Base-by-base conservation (phyloP, 2,797 vertebrate genomes). In the Dallia pectoralis region DNA sequence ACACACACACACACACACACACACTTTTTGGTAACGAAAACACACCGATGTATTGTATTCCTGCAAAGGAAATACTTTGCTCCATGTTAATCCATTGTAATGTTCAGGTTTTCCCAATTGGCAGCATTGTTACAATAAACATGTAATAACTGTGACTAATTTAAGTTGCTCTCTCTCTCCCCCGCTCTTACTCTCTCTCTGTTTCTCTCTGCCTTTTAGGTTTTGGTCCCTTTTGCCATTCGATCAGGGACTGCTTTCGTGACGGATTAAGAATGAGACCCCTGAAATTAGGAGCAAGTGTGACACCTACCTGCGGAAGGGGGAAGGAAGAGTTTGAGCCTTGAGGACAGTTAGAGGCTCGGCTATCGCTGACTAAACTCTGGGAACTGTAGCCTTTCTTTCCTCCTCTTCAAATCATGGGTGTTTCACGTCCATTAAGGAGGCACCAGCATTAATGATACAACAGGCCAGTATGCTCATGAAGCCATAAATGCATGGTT, bases 261-360 rank as follows among this genome's bases (percentile, higher is more conserved):
- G 81, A 84, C 82, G 83, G 86, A 88, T 90, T 86, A 91, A 78
- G 80, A 84, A 84, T 77, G 84, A 87, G 83, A 80, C 78, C 76
- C 85, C 85, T 85, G 88, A 96, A 97, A 95, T 91, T 90, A 95
- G 88, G 95, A 93, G 93, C 96, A 96, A 98, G 95, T 96, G 93
- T 97, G 97, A 98, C 97, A 96, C 96, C 97, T 98, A 98, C 95
- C 96, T 96, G 97, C 93, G 92, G 91, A 89, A 93, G 83, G 89
- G 91, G 94, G 96, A 91, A 97, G 94, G 96, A 91, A 97, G 94
- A 91, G 93, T 92, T 90, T 78, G 82, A 81, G 80, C 79, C 91
- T 90, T 77, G 82, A 81, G 79, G 79, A 77, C 79, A 65, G 29
- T 40, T 15, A 44, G 29, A 53, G 72, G 40, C 32, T 74, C 16